Evolutionary conservation across 53 echinoderm and acorn worm genomes (phyloP), one percentile per base, ranked within the genome.

Genomic region (Apostichopus leukothele): DNA sequence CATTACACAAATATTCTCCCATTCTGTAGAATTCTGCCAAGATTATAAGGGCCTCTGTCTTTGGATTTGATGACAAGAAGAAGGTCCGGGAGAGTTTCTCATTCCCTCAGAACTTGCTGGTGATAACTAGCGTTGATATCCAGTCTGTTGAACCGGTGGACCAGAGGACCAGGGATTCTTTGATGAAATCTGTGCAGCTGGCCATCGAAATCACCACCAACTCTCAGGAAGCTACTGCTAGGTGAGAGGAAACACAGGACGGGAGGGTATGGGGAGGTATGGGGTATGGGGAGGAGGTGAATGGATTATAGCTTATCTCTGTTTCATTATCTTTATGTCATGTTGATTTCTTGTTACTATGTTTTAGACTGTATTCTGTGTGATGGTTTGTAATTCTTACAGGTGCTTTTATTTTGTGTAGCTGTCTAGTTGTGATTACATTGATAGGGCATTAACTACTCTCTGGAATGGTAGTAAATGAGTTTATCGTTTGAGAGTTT

Each of bases 71-170:
- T 73, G 95, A 97, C 84, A 95, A 92, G 52, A 90, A 89, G 76
- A 97, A 97, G 90, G 94, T 97, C 16, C 91, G 93, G 4, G 95
- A 97, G 20, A 73, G 91, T 7, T 97, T 95, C 91, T 78, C 88
- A 75, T 97, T 97, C 91, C 97, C 97, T 53, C 97, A 97, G 84
- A 97, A 97, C 89, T 91, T 90, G 91, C 68, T 97, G 88, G 94
- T 97, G 51, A 91, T 97, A 85, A 99, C 99, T 76, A 95, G 95
- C 90, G 94, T 99, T 89, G 99, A 99, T 76, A 99, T 99, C 93
- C 99, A 99, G 90, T 99, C 99, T n/a, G 99, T 96, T 68, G 99
- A 99, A 90, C 99, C 99, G 18, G 99, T 99, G 51, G 99, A 99
- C 90, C 99, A 99, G 90, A 93, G 99, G 57, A 99, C 99, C 60